Evolutionary conservation across 2,888 invertebrate species (phyloP).

Genomic region (Nymphalis c-album): DNA sequence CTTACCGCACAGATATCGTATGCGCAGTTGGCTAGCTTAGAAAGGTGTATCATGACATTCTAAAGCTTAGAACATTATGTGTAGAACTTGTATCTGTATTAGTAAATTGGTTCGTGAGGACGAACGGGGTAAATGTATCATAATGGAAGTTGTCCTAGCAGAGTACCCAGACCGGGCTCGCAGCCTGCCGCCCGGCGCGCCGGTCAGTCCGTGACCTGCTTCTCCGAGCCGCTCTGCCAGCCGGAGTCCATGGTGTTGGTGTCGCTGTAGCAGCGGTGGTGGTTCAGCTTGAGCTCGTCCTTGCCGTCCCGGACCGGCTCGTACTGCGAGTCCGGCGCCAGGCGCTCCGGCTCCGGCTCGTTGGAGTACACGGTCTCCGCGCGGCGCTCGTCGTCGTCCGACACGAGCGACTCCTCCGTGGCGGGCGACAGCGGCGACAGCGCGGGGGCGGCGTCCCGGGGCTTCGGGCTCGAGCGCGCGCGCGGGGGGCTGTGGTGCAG

Average conservation of each 20-base stretch:
- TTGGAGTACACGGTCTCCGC: conserved; percentile 63
- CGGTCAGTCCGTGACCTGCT: conserved; percentile 75
- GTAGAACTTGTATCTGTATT: too few relatives aligned
- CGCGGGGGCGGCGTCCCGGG: conserved; percentile 60
- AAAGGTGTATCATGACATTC: too few relatives aligned
- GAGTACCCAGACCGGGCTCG: too few relatives aligned
- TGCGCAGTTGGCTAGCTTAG: too few relatives aligned
- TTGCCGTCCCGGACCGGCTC: conserved; percentile 70
- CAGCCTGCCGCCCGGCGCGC: too few relatives aligned
- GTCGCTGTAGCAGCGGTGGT: conserved; percentile 81
- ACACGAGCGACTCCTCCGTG: conserved; percentile 70
- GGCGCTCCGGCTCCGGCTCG: conserved; percentile 65
- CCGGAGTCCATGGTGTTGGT: conserved; percentile 85
- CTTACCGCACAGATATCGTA: too few relatives aligned
- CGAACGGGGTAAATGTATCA: too few relatives aligned
- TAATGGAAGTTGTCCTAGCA: too few relatives aligned
- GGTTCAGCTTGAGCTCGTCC: conserved; percentile 65
- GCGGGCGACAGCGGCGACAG: conserved; percentile 68
- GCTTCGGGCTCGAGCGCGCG: conserved; percentile 56
- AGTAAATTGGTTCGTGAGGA: too few relatives aligned
- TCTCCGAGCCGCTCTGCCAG: conserved; percentile 86
- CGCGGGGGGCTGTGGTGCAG: conserved; percentile 54
- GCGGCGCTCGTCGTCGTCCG: conserved; percentile 50
- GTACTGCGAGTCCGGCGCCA: conserved; percentile 72
- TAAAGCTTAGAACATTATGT: too few relatives aligned